Conservation (phyloP, 2,797 vertebrate genomes). For the Mallotus villosus region DNA sequence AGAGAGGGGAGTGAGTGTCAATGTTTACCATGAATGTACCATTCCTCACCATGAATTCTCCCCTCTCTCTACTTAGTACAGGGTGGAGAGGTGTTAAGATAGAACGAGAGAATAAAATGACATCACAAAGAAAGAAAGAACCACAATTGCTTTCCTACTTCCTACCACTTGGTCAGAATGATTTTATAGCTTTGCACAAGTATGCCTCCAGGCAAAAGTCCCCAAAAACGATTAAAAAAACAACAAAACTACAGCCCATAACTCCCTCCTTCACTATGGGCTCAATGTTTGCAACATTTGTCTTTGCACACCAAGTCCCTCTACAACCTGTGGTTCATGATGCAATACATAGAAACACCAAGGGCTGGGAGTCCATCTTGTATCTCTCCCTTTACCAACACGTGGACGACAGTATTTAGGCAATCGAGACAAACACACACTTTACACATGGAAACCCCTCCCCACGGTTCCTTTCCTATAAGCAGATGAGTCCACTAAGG, state of each 20-base stretch:
- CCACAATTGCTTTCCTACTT: no score
- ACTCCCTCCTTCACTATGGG: constrained; percentile 3
- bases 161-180: no score
- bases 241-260: constrained; percentile 2
- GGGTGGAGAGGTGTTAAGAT: no score
- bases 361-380: constrained; percentile 22
- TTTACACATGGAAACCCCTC: no score
- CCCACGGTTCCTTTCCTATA: no score
- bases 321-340: constrained; percentile 48
- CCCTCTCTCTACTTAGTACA: no score
- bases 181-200: constrained; percentile 22
- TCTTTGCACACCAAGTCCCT: constrained; percentile 20
- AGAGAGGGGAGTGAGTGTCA: no score
- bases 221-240: not conserved
- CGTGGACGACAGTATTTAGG: not conserved
- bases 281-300: constrained; percentile 4
- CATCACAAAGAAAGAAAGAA: no score
- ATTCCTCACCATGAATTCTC: no score
- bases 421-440: not conserved
- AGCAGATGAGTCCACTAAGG: no score
- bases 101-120: no score
- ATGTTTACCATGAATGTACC: no score
- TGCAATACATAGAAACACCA: constrained; percentile 59
- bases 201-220: constrained; percentile 25
- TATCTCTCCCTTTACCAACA: not conserved